Evolutionary conservation across 1,140 invertebrate species (phyloP).

Genomic region (Drosophila fuyamai): DNA sequence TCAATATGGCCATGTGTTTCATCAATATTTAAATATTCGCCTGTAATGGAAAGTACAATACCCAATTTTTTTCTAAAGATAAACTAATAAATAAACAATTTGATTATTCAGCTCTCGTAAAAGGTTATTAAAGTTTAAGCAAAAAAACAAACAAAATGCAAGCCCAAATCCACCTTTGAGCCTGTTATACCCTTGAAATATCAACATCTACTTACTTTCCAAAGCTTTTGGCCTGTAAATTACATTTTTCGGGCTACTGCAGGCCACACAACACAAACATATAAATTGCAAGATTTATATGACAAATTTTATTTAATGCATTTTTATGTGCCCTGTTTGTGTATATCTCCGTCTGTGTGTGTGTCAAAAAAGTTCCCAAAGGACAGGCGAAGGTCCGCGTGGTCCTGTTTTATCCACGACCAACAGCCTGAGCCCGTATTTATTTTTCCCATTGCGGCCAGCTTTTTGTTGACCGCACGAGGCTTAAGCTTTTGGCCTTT

Average conservation of each 20-base stretch:
- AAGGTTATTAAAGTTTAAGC: no score
- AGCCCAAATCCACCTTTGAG: slow-evolving; percentile 2
- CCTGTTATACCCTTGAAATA: slow-evolving; percentile 9
- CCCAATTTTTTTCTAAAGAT: no score
- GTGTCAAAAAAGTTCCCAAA: slow-evolving; percentile 18
- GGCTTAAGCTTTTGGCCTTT: slow-evolving; percentile 50
- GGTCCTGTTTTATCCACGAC: slow-evolving; percentile 41
- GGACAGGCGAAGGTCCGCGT: slow-evolving; percentile 27
- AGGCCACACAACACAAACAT: slow-evolving; percentile 52
- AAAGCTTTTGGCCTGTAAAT: slow-evolving; percentile 74
- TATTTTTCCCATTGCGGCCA: slow-evolving; percentile 49
- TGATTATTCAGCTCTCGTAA: no score
- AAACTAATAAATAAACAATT: no score
- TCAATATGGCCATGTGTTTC: background rate
- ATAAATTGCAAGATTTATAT: slow-evolving; percentile 83
- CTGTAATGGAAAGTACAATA: no score
- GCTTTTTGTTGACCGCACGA: slow-evolving; percentile 48
- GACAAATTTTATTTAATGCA: slow-evolving; percentile 83
- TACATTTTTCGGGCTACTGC: slow-evolving; percentile 72
- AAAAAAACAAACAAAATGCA: background rate
- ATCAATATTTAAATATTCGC: no score
- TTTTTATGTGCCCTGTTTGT: slow-evolving; percentile 60
- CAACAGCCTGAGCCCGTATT: slow-evolving; percentile 48
- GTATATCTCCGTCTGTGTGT: slow-evolving; percentile 7
- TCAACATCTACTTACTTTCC: slow-evolving; percentile 22